These are phyloP conservation scores for Caenorhabditis doughertyi DNA, from an alignment of 2,888 invertebrate genomes.

Conservation along the genomic window DNA sequence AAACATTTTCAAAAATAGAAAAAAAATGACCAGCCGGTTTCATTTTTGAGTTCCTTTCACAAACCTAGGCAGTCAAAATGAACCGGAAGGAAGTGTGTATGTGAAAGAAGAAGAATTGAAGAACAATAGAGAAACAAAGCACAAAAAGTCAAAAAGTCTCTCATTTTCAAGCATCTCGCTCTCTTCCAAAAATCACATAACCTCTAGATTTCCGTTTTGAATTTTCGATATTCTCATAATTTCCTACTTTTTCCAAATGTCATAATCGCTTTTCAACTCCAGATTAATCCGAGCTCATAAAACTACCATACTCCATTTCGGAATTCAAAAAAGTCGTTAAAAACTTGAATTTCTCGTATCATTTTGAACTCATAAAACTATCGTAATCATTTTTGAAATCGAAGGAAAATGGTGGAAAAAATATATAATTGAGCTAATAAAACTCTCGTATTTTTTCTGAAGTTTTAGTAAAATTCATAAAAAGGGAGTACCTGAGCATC, in stretches of 20 bases:
- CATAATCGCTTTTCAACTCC: not conserved
- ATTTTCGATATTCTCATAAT: not conserved
- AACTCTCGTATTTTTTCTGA: not conserved
- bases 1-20: too few relatives aligned
- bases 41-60: too few relatives aligned
- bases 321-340: not conserved
- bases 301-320: too few relatives aligned
- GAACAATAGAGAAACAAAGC: slow-evolving; percentile 23
- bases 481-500: slow-evolving; percentile 55
- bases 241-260: too few relatives aligned
- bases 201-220: slow-evolving; percentile 4
- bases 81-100: not conserved
- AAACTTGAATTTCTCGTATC: not conserved
- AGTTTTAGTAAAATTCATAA: not conserved
- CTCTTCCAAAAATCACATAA: not conserved
- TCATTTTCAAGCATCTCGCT: not conserved
- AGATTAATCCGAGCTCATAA: too few relatives aligned
- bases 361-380: not conserved
- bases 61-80: not conserved
- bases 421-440: too few relatives aligned
- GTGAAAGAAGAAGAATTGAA: not conserved
- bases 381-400: too few relatives aligned
- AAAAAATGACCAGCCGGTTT: too few relatives aligned
- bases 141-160: slow-evolving; percentile 10
- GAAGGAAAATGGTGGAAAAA: too few relatives aligned